Conservation (phyloP, 2,113 vertebrate species). For the Mastomys coucha region DNA sequence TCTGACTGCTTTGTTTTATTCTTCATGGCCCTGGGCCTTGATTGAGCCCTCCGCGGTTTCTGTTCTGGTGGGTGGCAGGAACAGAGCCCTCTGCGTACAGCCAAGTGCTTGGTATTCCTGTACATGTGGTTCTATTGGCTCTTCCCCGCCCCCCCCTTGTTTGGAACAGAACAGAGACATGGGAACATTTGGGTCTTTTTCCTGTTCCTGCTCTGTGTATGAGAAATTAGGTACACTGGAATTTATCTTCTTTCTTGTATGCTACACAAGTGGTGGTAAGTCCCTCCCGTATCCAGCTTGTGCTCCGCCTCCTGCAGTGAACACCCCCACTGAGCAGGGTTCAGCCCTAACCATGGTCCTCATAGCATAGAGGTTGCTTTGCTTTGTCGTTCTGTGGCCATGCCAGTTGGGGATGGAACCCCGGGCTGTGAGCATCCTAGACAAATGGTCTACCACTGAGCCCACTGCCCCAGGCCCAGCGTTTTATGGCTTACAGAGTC, state of each 20-base stretch:
- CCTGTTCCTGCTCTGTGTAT: background rate
- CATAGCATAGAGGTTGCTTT: background rate
- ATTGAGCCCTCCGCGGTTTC: background rate
- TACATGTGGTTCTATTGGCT: background rate
- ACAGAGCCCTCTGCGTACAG: background rate
- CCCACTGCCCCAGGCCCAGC: background rate
- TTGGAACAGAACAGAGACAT: background rate
- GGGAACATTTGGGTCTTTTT: background rate
- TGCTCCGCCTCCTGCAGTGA: background rate
- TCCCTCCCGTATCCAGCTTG: background rate
- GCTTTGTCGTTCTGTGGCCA: background rate
- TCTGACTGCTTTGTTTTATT: background rate
- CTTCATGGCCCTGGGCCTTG: background rate
- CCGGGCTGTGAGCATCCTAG: background rate
- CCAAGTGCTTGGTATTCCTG: background rate
- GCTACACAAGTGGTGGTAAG: accelerated
- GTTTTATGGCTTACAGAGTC: background rate
- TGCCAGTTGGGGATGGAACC: background rate
- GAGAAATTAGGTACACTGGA: background rate
- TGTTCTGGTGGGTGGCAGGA: background rate
- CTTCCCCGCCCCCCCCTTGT: background rate
- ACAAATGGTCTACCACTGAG: background rate
- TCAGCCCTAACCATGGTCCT: background rate
- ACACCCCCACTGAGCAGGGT: background rate
- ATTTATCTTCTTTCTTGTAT: background rate